Conservation (phyloP, 2,888 invertebrate species). For the Heliconius charithonia region DNA sequence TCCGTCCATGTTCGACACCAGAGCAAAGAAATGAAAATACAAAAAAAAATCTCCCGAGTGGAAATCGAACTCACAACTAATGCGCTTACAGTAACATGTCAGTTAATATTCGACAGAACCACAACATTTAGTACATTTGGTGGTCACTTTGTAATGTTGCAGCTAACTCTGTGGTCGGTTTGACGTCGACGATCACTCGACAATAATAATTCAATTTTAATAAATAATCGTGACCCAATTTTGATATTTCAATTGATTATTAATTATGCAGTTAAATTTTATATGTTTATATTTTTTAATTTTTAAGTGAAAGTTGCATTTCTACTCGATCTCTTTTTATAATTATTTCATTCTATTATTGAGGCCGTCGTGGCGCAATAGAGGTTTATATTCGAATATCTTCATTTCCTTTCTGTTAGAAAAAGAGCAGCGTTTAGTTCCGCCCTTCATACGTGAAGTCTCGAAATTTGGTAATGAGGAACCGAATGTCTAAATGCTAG, state of each 20-base stretch:
- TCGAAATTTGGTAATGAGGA: too few species aligned
- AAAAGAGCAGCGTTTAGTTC: too few species aligned
- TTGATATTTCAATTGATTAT: neutral
- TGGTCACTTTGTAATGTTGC: neutral
- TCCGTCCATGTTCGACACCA: too few species aligned
- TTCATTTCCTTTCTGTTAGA: too few species aligned
- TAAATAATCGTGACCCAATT: conserved; percentile 4
- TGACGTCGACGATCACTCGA: neutral
- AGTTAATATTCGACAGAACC: neutral
- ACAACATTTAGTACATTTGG: neutral
- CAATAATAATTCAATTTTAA: conserved; percentile 7
- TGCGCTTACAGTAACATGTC: too few species aligned
- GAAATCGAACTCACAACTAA: neutral
- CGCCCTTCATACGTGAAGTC: too few species aligned
- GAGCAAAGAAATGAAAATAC: neutral
- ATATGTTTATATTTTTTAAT: neutral
- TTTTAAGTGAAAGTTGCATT: too few species aligned
- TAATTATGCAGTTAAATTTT: neutral
- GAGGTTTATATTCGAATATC: too few species aligned
- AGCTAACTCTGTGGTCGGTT: conserved; percentile 5
- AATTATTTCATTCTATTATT: too few species aligned
- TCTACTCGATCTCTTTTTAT: too few species aligned
- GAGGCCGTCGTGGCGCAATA: too few species aligned
- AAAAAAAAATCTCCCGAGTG: neutral
- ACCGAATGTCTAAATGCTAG: too few species aligned